A percentile compares a stretch with the other conserved stretches of the same genome.
These are phyloP conservation scores for Anthopleura xanthogrammica DNA, from an alignment of 92 coral and sea anemone species.

Conservation along the genomic window DNA sequence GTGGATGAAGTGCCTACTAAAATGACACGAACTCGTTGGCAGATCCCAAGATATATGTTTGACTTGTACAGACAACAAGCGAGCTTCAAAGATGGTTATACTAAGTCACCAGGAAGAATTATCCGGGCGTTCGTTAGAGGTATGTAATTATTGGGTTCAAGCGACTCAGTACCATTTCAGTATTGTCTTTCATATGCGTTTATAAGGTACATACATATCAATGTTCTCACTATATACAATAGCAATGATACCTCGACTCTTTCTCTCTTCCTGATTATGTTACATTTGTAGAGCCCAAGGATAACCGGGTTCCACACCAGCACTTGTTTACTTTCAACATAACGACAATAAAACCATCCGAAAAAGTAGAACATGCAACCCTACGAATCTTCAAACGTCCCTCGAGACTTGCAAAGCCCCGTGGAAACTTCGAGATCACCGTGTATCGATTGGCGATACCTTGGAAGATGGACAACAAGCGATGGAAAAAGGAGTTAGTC, in stretches of 20 bases:
- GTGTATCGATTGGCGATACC: constrained; percentile 66
- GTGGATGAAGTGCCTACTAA: constrained; percentile 73
- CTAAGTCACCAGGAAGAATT: constrained; percentile 65
- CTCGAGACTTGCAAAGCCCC: constrained; percentile 53
- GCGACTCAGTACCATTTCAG: background rate
- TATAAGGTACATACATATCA: background rate
- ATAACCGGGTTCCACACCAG: constrained; percentile 57
- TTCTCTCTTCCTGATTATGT: constrained; percentile 29
- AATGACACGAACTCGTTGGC: constrained; percentile 70
- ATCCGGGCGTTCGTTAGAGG: constrained; percentile 88
- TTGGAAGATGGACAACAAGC: constrained; percentile 41
- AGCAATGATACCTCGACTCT: constrained; percentile 26
- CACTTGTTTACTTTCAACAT: constrained; percentile 80
- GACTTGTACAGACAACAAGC: constrained; percentile 77
- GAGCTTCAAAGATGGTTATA: constrained; percentile 61
- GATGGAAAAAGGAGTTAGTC: constrained; percentile 71
- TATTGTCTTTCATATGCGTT: background rate
- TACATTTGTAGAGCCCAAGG: constrained; percentile 40
- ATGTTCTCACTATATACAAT: constrained; percentile 37
- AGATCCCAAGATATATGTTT: constrained; percentile 82
- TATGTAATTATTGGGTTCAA: constrained; percentile 19
- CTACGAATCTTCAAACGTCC: constrained; percentile 86
- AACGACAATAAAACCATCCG: constrained; percentile 61
- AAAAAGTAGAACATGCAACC: constrained; percentile 68
- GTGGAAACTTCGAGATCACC: constrained; percentile 67